A percentile compares a stretch with the other conserved stretches of the same genome.
Evolutionary conservation across 2,797 vertebrate species (phyloP).

Genomic region (Ctenopoma multispine): DNA sequence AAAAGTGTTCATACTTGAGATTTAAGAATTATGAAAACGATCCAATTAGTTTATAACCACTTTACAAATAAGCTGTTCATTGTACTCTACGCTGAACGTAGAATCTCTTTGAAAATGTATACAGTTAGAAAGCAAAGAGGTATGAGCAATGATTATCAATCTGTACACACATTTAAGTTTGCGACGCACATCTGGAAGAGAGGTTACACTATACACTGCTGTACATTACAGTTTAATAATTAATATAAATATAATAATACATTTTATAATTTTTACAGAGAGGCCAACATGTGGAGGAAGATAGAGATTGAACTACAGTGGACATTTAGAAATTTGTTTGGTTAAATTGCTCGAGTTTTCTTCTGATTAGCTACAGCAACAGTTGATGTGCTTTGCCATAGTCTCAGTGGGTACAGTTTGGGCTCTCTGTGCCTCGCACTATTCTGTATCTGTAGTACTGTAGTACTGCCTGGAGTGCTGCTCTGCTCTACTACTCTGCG

Average conservation of each 20-base stretch:
- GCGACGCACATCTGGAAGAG: not conserved
- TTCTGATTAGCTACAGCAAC: conserved; percentile 67
- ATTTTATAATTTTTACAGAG: not conserved
- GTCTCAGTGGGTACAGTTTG: conserved; percentile 54
- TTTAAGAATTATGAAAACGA: conserved; percentile 4
- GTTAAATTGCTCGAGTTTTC: conserved; percentile 40
- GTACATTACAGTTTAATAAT: too few relatives aligned
- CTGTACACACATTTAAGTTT: too few relatives aligned
- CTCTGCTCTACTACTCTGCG: conserved; percentile 9
- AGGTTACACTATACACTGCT: not conserved
- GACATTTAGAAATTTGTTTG: conserved; percentile 38
- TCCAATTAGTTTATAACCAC: not conserved
- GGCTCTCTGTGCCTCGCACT: conserved; percentile 35
- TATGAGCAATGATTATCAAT: not conserved
- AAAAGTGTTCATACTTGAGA: not conserved
- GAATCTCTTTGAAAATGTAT: not conserved
- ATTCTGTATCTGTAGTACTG: too few relatives aligned
- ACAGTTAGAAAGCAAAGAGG: not conserved
- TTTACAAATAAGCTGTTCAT: not conserved
- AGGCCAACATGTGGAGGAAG: not conserved
- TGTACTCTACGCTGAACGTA: not conserved
- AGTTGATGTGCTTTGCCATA: conserved; percentile 51
- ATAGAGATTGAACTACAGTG: not conserved
- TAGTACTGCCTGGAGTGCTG: not conserved
- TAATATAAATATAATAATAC: too few relatives aligned